A percentile compares a stretch with the other conserved stretches of the same genome.
Conservation (phyloP, 2,888 invertebrate species). For the Agapostemon virescens region DNA sequence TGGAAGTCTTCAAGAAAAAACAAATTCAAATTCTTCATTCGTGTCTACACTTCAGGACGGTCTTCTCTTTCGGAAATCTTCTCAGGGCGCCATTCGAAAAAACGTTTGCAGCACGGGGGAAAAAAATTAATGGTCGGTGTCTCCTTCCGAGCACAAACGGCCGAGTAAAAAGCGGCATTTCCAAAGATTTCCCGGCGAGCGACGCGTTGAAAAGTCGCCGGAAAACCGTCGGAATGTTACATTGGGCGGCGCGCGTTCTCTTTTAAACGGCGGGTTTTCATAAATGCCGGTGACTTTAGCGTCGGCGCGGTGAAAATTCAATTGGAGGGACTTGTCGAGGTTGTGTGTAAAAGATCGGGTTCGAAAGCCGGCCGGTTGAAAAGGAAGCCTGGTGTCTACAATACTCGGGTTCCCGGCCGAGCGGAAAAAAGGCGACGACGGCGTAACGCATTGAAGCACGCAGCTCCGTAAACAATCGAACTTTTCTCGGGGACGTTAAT, state of each 20-base stretch:
- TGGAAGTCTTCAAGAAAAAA: no score
- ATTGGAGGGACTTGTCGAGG: constrained; percentile 8
- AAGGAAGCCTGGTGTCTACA: constrained; percentile 14
- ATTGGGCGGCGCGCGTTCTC: neutral
- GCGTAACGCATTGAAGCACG: constrained; percentile 27
- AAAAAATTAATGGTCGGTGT: no score
- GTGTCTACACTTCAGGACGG: no score
- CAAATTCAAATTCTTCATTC: no score
- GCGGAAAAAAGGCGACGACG: constrained; percentile 14
- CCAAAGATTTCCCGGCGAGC: neutral
- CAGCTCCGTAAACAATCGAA: constrained; percentile 48
- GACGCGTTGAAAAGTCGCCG: neutral
- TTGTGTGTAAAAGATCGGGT: neutral
- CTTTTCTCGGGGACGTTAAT: constrained; percentile 58
- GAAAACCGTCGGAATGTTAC: neutral
- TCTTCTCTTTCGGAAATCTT: no score
- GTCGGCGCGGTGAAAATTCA: neutral
- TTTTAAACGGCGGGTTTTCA: neutral
- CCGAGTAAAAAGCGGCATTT: neutral
- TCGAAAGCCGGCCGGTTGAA: neutral
- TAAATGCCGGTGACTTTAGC: neutral
- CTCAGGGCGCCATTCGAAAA: no score
- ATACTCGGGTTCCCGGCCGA: constrained; percentile 11
- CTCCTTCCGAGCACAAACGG: neutral
- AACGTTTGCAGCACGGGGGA: no score